These are phyloP conservation scores for Hemiprocne comata DNA, from an alignment of 2,113 vertebrate species.

Conservation along the genomic window DNA sequence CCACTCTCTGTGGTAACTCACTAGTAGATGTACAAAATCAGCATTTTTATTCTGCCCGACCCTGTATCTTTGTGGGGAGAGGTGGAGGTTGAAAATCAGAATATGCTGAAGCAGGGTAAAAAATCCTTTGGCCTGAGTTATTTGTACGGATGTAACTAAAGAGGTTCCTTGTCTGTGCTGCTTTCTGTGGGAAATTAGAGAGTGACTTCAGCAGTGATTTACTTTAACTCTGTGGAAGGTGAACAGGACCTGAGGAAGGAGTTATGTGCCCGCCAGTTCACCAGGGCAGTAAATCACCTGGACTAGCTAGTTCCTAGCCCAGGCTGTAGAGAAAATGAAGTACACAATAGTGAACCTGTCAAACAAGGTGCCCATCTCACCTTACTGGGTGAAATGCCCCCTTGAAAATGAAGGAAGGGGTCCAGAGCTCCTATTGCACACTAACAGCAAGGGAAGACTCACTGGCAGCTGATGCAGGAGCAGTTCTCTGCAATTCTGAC, in stretches of 20 bases:
- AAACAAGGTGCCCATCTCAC: background rate
- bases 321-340: background rate
- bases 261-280: background rate
- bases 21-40: conserved; percentile 12
- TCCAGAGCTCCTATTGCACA: background rate
- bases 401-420: background rate
- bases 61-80: background rate
- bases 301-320: background rate
- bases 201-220: conserved; percentile 16
- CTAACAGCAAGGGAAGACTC: background rate
- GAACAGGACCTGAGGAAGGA: conserved; percentile 24
- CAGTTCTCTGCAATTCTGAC: accelerated
- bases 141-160: background rate
- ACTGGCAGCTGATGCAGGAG: background rate
- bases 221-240: background rate
- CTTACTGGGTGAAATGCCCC: background rate
- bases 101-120: background rate
- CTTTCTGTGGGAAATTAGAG: conserved; percentile 17
- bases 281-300: background rate
- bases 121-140: background rate
- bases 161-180: background rate
- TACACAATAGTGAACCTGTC: background rate
- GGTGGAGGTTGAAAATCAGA: background rate
- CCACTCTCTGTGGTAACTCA: background rate
- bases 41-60: background rate